These are phyloP conservation scores for Papilio dardanus DNA, from an alignment of 1,140 invertebrate genomes.

Conservation along the genomic window DNA sequence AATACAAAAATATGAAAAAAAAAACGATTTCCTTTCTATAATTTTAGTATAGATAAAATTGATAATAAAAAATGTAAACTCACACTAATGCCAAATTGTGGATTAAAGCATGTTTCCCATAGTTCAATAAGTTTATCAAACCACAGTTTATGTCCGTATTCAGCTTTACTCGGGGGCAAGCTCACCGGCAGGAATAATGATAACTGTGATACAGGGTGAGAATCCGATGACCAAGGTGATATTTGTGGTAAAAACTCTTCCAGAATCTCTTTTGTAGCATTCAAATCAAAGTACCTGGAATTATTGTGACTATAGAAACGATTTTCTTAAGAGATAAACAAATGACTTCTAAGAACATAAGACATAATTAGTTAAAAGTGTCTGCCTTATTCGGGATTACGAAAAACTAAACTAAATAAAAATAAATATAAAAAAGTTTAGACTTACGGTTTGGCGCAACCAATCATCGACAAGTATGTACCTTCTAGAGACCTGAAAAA, in stretches of 20 bases:
- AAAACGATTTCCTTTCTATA: no score
- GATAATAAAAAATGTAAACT: conserved; percentile 55
- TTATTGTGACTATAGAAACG: background rate
- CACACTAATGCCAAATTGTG: conserved; percentile 88
- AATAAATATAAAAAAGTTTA: background rate
- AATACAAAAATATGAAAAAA: no score
- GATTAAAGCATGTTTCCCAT: conserved; percentile 90
- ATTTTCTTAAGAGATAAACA: no score
- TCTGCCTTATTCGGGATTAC: no score
- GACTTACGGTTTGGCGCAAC: conserved; percentile 82
- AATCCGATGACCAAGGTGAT: conserved; percentile 87
- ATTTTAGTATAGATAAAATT: background rate
- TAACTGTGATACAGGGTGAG: conserved; percentile 85
- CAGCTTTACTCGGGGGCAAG: conserved; percentile 85
- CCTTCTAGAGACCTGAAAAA: conserved; percentile 77
- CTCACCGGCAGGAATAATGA: conserved; percentile 90
- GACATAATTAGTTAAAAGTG: no score
- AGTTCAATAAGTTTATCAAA: conserved; percentile 91
- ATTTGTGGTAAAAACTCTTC: conserved; percentile 91
- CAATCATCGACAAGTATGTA: conserved; percentile 79
- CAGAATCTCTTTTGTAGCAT: conserved; percentile 93
- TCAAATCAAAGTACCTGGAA: conserved; percentile 88
- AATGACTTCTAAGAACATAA: background rate
- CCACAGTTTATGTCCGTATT: conserved; percentile 90
- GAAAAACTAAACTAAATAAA: background rate